These are phyloP conservation scores for Hofmannophila pseudospretella DNA, from an alignment of 2,888 invertebrate species.

Conservation along the genomic window DNA sequence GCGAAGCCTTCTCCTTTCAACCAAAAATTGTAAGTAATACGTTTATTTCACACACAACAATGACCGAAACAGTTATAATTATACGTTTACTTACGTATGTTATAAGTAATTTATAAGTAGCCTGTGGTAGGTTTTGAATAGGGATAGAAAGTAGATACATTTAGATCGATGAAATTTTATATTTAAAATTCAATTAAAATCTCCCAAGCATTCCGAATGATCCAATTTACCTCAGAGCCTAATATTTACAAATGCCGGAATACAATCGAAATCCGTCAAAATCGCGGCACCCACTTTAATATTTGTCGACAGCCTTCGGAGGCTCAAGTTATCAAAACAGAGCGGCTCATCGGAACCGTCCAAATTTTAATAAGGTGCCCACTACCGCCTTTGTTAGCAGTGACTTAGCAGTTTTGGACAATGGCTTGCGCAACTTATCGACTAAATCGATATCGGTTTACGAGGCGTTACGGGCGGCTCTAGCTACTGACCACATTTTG, in stretches of 20 bases:
- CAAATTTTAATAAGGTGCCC: conserved; percentile 77
- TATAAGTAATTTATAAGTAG: too few relatives aligned
- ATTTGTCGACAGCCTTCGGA: conserved; percentile 45
- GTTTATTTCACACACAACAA: too few relatives aligned
- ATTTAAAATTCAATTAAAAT: too few relatives aligned
- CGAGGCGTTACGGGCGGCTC: conserved; percentile 72
- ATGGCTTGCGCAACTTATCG: conserved; percentile 75
- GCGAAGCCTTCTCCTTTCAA: too few relatives aligned
- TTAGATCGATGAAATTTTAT: too few relatives aligned
- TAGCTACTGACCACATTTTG: conserved; percentile 75
- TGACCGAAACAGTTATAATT: too few relatives aligned
- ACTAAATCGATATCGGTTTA: conserved; percentile 75
- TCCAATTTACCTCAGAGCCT: conserved; percentile 41
- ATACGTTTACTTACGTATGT: too few relatives aligned
- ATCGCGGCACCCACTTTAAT: conserved; percentile 44
- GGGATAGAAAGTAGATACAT: too few relatives aligned
- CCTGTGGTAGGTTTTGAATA: too few relatives aligned
- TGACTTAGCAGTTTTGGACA: conserved; percentile 69
- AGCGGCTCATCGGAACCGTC: conserved; percentile 66
- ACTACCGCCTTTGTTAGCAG: conserved; percentile 71
- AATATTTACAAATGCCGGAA: conserved; percentile 50
- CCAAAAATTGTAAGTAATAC: too few relatives aligned
- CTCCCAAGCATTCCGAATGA: conserved; percentile 15
- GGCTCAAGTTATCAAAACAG: conserved; percentile 72
- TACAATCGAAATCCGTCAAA: conserved; percentile 55